Evolutionary conservation across 1,140 invertebrate genomes (phyloP).

Genomic region (Danaus melanippus): DNA sequence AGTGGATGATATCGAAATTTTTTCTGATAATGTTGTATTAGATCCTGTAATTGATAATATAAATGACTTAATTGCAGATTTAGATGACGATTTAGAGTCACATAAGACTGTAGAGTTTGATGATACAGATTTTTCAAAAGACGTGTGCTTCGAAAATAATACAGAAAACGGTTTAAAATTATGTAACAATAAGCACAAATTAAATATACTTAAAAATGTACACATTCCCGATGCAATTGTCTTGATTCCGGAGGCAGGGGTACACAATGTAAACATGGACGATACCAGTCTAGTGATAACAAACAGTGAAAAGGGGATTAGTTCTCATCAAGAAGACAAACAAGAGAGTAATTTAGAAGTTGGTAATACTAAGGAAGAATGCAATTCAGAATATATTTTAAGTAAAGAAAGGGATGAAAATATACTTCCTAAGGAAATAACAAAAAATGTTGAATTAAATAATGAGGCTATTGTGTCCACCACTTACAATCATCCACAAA

Average conservation of each 20-base stretch:
- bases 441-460: conserved; percentile 10
- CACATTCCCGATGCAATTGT: no score
- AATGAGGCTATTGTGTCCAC: conserved; percentile 44
- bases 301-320: no score
- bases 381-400: neutral
- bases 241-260: no score
- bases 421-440: neutral
- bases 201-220: neutral
- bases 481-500: conserved; percentile 14
- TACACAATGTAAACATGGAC: no score
- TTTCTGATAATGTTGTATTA: conserved; percentile 42
- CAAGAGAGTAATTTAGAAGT: no score
- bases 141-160: conserved; percentile 35
- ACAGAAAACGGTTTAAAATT: conserved; percentile 33
- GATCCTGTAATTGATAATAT: conserved; percentile 57
- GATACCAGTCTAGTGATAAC: no score
- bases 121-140: conserved; percentile 30
- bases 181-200: conserved; percentile 10
- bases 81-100: conserved; percentile 50
- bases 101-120: conserved; percentile 29
- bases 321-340: no score
- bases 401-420: neutral
- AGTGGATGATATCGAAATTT: conserved; percentile 45
- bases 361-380: no score
- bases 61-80: conserved; percentile 52